These are phyloP conservation scores for Mesembrinibis cayennensis DNA, from an alignment of 2,113 vertebrate genomes.

Conservation along the genomic window DNA sequence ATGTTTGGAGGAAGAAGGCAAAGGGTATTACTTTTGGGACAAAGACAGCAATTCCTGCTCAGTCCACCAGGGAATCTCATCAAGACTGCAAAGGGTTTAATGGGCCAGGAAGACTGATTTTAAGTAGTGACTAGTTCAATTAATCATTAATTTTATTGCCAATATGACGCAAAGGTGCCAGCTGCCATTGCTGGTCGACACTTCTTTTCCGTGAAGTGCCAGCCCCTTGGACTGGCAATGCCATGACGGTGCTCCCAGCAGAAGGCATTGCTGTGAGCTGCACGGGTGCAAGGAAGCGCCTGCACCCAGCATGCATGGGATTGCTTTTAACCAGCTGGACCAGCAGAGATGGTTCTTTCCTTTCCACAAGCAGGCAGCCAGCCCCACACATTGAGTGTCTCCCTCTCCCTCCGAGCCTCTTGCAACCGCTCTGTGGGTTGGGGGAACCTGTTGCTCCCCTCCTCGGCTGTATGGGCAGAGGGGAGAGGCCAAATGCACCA, in stretches of 20 bases:
- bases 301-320: fast-evolving
- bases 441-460: background rate
- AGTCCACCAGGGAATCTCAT: background rate
- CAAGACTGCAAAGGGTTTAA: background rate
- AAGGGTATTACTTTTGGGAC: background rate
- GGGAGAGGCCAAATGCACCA: background rate
- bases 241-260: background rate
- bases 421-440: background rate
- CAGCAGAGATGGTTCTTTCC: background rate
- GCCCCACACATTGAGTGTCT: fast-evolving
- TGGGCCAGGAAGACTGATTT: background rate
- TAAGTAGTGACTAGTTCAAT: background rate
- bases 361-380: background rate
- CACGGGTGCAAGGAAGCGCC: fast-evolving
- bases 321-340: background rate
- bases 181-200: background rate
- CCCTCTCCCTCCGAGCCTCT: fast-evolving
- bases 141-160: background rate
- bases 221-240: background rate
- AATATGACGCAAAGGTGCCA: background rate
- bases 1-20: background rate
- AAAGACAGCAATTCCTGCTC: background rate
- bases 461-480: background rate
- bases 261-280: background rate
- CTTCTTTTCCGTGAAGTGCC: background rate